These are phyloP conservation scores for Sminthopsis crassicaudata DNA, from an alignment of 2,113 vertebrate species.

Conservation along the genomic window DNA sequence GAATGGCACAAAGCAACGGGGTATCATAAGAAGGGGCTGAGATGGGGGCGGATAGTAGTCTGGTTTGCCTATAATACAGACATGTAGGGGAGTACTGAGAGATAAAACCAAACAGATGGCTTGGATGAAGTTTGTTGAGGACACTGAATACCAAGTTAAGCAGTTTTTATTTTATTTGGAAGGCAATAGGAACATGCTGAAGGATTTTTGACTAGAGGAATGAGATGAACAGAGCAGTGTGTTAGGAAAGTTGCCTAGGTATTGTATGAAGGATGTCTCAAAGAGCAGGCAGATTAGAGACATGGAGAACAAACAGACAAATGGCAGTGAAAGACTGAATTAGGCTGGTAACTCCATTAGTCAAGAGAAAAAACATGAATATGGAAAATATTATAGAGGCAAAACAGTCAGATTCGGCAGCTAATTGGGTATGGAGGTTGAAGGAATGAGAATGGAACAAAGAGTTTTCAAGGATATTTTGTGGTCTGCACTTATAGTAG, in stretches of 20 bases:
- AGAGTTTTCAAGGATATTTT: neutral
- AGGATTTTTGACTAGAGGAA: neutral
- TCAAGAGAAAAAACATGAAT: neutral
- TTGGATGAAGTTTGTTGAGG: neutral
- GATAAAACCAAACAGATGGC: neutral
- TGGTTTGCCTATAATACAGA: neutral
- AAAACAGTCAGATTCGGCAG: neutral
- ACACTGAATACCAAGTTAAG: neutral
- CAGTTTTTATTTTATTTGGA: neutral
- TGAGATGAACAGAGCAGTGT: neutral
- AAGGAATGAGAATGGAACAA: neutral
- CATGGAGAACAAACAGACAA: neutral
- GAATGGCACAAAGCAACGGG: neutral
- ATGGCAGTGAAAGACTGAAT: neutral
- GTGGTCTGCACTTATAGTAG: neutral
- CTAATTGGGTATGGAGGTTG: neutral
- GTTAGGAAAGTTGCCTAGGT: neutral
- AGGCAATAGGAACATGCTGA: neutral
- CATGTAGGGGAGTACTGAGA: neutral
- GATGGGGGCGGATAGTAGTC: neutral
- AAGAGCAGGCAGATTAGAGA: neutral
- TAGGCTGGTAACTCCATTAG: neutral
- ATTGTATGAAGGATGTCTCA: neutral
- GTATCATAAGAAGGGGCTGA: neutral
- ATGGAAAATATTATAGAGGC: neutral